Evolutionary conservation across 2,888 invertebrate species (phyloP).

Genomic region (Drosophila prolongata): DNA sequence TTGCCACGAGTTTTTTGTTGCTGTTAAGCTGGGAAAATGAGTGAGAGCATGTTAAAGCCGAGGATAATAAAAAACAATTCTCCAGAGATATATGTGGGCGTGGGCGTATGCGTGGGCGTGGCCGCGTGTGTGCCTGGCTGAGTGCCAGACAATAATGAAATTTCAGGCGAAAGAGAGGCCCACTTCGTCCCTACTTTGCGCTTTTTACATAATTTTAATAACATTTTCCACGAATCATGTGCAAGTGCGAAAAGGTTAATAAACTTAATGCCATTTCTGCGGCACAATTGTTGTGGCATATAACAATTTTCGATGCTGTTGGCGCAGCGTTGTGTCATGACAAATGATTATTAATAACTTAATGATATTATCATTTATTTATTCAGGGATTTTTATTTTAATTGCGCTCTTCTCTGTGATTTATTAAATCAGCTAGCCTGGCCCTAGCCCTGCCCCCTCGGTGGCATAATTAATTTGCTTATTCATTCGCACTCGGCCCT

Average conservation of each 20-base stretch:
- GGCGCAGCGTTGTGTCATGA: conserved; percentile 39
- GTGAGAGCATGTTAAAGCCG: conserved; percentile 58
- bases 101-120: background rate
- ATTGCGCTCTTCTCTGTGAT: conserved; percentile 36
- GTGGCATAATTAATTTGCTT: conserved; percentile 50
- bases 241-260: conserved; percentile 71
- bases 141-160: conserved; percentile 35
- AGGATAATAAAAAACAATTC: conserved; percentile 64
- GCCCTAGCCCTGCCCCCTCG: conserved; percentile 3
- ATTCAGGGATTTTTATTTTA: conserved; percentile 41
- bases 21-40: conserved; percentile 51
- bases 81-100: conserved; percentile 8
- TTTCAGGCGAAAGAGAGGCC: conserved; percentile 20
- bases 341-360: conserved; percentile 79
- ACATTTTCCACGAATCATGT: conserved; percentile 49
- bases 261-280: conserved; percentile 64
- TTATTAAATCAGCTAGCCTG: conserved; percentile 29
- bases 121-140: conserved; percentile 16
- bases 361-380: conserved; percentile 74
- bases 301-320: conserved; percentile 21
- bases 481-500: conserved; percentile 4
- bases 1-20: conserved; percentile 17
- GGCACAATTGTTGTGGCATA: conserved; percentile 44
- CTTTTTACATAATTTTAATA: conserved; percentile 47
- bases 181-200: conserved; percentile 22